Percentiles rank a stretch among this genome's conserved stretches.
Evolutionary conservation across 2,797 vertebrate species (phyloP).

Genomic region (Anabacerthia variegaticeps): DNA sequence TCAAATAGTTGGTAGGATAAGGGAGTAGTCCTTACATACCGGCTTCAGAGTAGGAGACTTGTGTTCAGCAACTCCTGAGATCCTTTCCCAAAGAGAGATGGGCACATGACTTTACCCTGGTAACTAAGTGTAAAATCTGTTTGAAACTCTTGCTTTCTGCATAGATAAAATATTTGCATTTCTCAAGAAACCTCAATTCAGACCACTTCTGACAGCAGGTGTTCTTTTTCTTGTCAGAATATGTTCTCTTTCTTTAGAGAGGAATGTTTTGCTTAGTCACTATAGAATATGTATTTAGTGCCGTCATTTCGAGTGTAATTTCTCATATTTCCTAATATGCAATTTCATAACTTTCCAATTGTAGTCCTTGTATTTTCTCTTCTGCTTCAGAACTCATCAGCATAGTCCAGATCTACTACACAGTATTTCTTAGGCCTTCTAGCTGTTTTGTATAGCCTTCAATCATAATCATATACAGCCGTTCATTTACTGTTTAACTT

Average conservation of each 20-base stretch:
- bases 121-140: rapidly evolving
- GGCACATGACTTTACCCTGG: not conserved
- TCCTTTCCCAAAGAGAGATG: not conserved
- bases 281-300: not conserved
- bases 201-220: not conserved
- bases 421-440: not conserved
- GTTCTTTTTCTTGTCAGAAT: not conserved
- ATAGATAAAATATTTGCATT: not conserved
- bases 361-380: not conserved
- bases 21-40: not conserved
- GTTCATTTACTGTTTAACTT: not conserved
- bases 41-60: not conserved
- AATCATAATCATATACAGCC: not conserved
- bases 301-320: not conserved
- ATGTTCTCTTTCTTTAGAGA: not conserved
- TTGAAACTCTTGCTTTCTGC: not conserved
- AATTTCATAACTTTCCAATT: not conserved
- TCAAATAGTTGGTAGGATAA: not conserved
- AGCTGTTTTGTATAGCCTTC: not conserved
- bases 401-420: not conserved
- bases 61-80: not conserved
- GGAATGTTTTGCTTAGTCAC: not conserved
- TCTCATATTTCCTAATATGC: not conserved
- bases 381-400: not conserved
- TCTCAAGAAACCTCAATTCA: not conserved